These are phyloP conservation scores for Chaetoderma sp. DNA, from an alignment of 2,888 invertebrate genomes.

Conservation along the genomic window DNA sequence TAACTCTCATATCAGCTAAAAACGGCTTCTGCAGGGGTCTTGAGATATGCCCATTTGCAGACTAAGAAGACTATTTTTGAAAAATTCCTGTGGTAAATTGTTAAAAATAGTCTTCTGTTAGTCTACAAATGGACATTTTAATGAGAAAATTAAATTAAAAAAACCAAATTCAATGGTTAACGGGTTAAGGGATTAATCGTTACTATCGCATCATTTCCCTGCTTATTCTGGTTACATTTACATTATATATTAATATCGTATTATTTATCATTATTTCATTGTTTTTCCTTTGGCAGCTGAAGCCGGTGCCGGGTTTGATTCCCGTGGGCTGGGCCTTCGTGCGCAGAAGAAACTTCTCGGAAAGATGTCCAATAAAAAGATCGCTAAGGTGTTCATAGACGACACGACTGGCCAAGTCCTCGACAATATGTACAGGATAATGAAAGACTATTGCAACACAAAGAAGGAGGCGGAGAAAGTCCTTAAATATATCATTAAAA, in stretches of 20 bases:
- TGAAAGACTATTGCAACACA: slow-evolving; percentile 80
- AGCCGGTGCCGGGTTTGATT: slow-evolving; percentile 69
- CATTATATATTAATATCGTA: not conserved
- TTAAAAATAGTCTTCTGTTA: no score
- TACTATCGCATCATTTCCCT: no score
- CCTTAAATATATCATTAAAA: slow-evolving; percentile 95
- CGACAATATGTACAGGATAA: slow-evolving; percentile 87
- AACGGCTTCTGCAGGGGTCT: no score
- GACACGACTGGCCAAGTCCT: slow-evolving; percentile 90
- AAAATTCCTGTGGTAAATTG: no score
- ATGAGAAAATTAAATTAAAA: no score
- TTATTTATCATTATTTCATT: not conserved
- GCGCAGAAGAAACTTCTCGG: slow-evolving; percentile 97
- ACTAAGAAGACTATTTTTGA: no score
- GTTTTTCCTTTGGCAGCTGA: slow-evolving; percentile 55
- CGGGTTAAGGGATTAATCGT: no score
- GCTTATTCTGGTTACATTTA: not conserved
- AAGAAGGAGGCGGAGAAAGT: slow-evolving; percentile 94
- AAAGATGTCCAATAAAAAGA: slow-evolving; percentile 88
- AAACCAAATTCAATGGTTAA: no score
- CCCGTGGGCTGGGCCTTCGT: slow-evolving; percentile 91
- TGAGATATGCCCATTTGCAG: no score
- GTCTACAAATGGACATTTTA: no score
- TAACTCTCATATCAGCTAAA: no score
- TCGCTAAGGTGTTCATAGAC: slow-evolving; percentile 90